Evolutionary conservation across 2,113 vertebrate species (phyloP).

Genomic region (Takifugu flavidus): DNA sequence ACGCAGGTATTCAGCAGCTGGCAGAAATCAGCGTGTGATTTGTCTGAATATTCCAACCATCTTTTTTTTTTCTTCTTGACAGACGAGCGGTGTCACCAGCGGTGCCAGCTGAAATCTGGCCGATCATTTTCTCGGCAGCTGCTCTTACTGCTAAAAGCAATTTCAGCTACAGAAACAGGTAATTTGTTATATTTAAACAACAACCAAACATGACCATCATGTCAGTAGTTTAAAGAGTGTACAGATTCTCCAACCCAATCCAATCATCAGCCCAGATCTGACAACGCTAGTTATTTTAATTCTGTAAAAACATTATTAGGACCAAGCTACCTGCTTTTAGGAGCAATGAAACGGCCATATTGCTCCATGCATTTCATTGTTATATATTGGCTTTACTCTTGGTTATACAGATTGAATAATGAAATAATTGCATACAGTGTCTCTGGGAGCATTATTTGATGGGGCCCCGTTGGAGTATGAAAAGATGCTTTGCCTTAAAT

Average conservation of each 20-base stretch:
- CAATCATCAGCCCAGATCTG: too few relatives aligned
- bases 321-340: too few relatives aligned
- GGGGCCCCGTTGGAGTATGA: too few relatives aligned
- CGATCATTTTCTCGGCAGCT: slow-evolving; percentile 36
- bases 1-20: neutral
- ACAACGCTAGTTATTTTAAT: too few relatives aligned
- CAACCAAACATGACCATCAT: slow-evolving; percentile 33
- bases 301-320: too few relatives aligned
- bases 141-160: slow-evolving; percentile 36
- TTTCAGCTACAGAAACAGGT: slow-evolving; percentile 48
- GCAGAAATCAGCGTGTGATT: slow-evolving; percentile 12
- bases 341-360: too few relatives aligned
- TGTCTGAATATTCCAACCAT: slow-evolving; percentile 33
- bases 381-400: too few relatives aligned
- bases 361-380: too few relatives aligned
- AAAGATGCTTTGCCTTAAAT: too few relatives aligned
- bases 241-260: slow-evolving; percentile 24
- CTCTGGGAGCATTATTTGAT: too few relatives aligned
- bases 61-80: slow-evolving; percentile 1
- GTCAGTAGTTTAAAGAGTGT: slow-evolving; percentile 12
- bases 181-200: slow-evolving; percentile 44
- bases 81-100: slow-evolving; percentile 21
- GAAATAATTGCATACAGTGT: too few relatives aligned
- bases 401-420: too few relatives aligned
- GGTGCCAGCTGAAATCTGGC: slow-evolving; percentile 33